These are phyloP conservation scores for Myrmecobius fasciatus DNA, from an alignment of 2,113 vertebrate genomes.

Conservation along the genomic window DNA sequence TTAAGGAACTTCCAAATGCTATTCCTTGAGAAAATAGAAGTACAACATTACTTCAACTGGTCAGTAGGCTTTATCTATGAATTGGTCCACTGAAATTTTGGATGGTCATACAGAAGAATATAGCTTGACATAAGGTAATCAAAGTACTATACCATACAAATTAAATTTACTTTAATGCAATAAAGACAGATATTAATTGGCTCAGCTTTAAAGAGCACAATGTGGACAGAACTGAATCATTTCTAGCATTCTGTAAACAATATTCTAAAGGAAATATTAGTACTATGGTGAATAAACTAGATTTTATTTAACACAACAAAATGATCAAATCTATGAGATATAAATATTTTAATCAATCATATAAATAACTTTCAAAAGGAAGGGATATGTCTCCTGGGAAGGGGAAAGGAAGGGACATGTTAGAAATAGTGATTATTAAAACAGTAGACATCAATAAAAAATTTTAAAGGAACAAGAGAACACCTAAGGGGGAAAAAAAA, in stretches of 20 bases:
- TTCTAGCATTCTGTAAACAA: not conserved
- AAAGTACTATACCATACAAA: not conserved
- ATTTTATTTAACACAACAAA: not conserved
- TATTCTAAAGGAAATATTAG: not conserved
- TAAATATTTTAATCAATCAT: not conserved
- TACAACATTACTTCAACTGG: not conserved
- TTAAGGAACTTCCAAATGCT: not conserved
- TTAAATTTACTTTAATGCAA: not conserved
- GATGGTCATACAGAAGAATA: not conserved
- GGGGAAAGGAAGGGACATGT: not conserved
- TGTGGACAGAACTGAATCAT: not conserved
- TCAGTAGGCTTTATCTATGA: not conserved
- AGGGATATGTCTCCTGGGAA: not conserved
- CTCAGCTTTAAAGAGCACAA: not conserved
- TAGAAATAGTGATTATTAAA: not conserved
- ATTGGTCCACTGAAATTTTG: not conserved
- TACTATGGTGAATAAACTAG: not conserved
- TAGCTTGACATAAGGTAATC: not conserved
- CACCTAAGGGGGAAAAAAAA: not conserved
- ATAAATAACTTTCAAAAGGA: not conserved
- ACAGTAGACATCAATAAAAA: not conserved
- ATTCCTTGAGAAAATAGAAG: not conserved
- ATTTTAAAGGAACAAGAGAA: not conserved
- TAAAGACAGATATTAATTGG: not conserved
- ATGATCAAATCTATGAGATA: not conserved